phyloP scores from a whole-genome alignment of 2,113 vertebrate species.

The Malurus melanocephalus region DNA sequence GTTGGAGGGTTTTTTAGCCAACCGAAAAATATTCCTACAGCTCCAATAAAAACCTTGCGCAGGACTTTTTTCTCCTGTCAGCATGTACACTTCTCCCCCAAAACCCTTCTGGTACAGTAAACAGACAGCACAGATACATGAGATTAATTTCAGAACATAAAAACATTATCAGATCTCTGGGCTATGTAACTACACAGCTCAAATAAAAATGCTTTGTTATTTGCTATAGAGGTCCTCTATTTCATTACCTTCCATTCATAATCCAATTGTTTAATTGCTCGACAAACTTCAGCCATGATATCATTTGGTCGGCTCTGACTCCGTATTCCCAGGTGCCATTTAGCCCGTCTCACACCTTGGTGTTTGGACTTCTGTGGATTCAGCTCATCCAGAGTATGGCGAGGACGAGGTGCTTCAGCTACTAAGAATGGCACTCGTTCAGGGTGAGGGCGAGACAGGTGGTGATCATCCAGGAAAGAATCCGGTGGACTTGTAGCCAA shows the following conservation, averaged over 20 bases:
- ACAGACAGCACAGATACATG: not conserved
- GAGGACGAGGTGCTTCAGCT: conserved; percentile 85
- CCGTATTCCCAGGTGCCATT: conserved; percentile 96
- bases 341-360: conserved; percentile 91
- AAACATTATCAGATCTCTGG: not conserved
- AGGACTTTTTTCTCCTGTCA: not conserved
- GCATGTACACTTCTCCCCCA: not conserved
- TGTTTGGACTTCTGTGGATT: conserved; percentile 98
- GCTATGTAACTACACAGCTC: not conserved
- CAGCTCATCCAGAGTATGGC: conserved; percentile 93
- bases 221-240: not conserved
- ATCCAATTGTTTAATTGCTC: conserved; percentile 95
- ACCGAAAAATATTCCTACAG: not conserved
- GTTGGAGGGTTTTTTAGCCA: not conserved
- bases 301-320: conserved; percentile 96
- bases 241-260: conserved; percentile 96
- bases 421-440: conserved; percentile 92
- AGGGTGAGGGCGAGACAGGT: conserved; percentile 86
- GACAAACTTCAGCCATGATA: conserved; percentile 97
- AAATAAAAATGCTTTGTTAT: not conserved
- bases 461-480: conserved; percentile 92
- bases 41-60: not conserved
- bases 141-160: not conserved
- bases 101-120: not conserved
- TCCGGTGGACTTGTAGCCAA: conserved; percentile 93